Evolutionary conservation across 2,113 vertebrate species (phyloP), one percentile per base, ranked within the genome.

Genomic region (Sinocyclocheilus anshuiensis): DNA sequence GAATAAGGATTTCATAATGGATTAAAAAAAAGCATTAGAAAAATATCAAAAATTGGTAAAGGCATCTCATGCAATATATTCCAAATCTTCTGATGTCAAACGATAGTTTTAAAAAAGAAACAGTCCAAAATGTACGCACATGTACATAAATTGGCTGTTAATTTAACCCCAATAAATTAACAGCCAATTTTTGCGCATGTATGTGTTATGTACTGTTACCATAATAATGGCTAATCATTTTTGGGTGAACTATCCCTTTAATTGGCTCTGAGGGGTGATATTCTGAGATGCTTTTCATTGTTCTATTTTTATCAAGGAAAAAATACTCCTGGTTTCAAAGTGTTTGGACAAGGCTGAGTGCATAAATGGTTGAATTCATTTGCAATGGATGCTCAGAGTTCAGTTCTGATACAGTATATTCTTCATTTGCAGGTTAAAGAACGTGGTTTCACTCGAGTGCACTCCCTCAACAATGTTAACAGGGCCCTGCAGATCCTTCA

Each of bases 391-490:
- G 29, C 65, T 67, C 24, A 3, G 1, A 33, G 45, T 63, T 57
- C 48, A 74, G 26, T 59, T 74, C 50, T 55, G 67, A 45, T 89
- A 22, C 20, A 59, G 20, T 59, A 87, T 94, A 57, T 50, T 79
- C 92, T 91, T 39, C 91, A 72, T 91, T 91, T 93, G 29, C 87
- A 99, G 98, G 96, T 96, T 90, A 99, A 97, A 94, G 98, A 99
- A 94, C 98, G 95, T 90, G 98, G 98, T 86, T 96, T 96, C 92
- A 97, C 97, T 33, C 96, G 96, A 87, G 98, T 99, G 93, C 98
- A 99, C 92, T 96, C 97, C 69, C 94, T 99, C 91, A 99, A 99
- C 94, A 99, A 99, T 96, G 97, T 99, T 93, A 99, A 99, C 95
- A 97, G 97, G 83, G 98, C 97, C 89, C 96, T 99, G 88, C 96